These are phyloP conservation scores for Harpagifer antarcticus DNA, from an alignment of 2,797 vertebrate species.

Conservation along the genomic window DNA sequence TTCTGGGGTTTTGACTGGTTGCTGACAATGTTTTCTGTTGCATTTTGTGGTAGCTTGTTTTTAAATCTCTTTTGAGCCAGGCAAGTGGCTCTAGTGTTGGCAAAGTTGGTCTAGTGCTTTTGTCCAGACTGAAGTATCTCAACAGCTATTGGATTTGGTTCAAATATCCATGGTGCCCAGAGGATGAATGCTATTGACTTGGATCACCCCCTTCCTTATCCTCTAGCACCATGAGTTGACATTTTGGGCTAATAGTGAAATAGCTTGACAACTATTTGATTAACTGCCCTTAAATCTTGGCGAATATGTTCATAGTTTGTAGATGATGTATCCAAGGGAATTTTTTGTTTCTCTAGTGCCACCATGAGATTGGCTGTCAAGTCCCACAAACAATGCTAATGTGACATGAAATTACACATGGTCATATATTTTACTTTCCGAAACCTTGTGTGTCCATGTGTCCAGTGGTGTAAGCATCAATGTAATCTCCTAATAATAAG, in stretches of 20 bases:
- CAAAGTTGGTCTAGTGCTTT: neutral
- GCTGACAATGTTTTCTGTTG: neutral
- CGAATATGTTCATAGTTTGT: neutral
- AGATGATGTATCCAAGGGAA: neutral
- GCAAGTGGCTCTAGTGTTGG: neutral
- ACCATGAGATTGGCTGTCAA: neutral
- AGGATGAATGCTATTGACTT: neutral
- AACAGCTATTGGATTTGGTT: neutral
- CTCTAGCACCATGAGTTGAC: neutral
- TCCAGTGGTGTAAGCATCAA: neutral
- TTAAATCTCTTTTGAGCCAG: neutral
- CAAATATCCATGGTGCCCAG: neutral
- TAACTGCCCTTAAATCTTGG: neutral
- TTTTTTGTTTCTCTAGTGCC: neutral
- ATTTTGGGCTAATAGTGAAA: slow-evolving; percentile 1
- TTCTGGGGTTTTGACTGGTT: neutral
- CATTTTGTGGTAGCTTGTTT: neutral
- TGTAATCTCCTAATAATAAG: slow-evolving; percentile 20
- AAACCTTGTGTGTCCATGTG: neutral
- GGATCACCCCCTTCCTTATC: neutral
- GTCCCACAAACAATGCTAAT: neutral
- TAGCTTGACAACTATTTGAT: neutral
- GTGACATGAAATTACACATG: neutral
- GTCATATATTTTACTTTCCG: neutral
- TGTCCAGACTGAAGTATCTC: neutral